phyloP scores from a whole-genome alignment of 2,113 vertebrate species.

The Hypomesus transpacificus region DNA sequence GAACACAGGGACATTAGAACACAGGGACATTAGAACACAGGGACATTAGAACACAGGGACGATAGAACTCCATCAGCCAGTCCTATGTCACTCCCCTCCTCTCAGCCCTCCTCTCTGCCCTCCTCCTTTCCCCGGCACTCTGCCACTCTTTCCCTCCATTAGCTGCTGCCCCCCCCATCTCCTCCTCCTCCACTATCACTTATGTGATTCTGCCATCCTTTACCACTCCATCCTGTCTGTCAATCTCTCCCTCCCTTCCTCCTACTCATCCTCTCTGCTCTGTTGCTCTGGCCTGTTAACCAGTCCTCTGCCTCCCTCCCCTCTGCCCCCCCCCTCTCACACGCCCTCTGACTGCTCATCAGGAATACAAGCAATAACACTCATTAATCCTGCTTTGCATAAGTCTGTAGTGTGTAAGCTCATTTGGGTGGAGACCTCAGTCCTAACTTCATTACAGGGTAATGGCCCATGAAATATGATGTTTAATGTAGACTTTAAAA shows the following conservation, averaged over 20 bases:
- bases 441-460: neutral
- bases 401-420: neutral
- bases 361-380: neutral
- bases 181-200: constrained; percentile 5
- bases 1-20: neutral
- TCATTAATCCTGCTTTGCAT: constrained; percentile 1
- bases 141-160: neutral
- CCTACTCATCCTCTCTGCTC: neutral
- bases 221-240: constrained; percentile 4
- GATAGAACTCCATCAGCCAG: neutral
- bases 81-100: constrained; percentile 14
- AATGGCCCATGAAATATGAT: neutral
- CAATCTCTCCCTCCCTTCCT: constrained; percentile 2
- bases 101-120: constrained; percentile 22
- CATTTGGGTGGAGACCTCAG: neutral
- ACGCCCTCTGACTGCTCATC: neutral
- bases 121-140: constrained; percentile 19
- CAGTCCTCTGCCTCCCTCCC: neutral
- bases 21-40: neutral
- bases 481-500: neutral
- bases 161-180: neutral
- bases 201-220: neutral
- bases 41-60: too few relatives aligned
- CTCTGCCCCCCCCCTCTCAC: neutral
- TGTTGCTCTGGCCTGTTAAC: neutral